These are phyloP conservation scores for Otus scops DNA, from an alignment of 2,797 vertebrate species.

Conservation along the genomic window DNA sequence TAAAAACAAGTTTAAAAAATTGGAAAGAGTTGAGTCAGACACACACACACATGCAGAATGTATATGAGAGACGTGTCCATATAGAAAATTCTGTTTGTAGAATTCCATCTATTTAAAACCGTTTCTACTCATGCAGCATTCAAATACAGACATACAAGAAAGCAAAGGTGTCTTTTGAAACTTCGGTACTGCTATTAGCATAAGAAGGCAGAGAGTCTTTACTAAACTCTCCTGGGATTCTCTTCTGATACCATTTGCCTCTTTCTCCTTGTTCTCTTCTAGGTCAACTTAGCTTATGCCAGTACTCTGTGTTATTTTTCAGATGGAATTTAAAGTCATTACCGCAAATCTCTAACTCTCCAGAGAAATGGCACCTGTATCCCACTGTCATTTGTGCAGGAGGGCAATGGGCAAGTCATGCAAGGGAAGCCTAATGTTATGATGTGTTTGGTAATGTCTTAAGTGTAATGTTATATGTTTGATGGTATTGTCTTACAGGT, in stretches of 20 bases:
- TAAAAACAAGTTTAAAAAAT: neutral
- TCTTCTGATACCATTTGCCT: neutral
- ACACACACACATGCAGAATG: neutral
- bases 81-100: neutral
- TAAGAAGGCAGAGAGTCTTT: neutral
- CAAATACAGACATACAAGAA: neutral
- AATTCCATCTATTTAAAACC: neutral
- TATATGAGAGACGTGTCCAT: neutral
- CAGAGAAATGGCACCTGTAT: neutral
- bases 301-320: neutral
- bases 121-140: neutral
- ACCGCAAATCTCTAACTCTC: neutral
- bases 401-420: neutral
- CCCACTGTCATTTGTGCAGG: rapidly evolving
- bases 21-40: neutral
- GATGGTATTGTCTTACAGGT: rapidly evolving
- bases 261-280: neutral
- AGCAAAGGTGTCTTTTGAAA: neutral
- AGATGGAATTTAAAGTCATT: neutral
- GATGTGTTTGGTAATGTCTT: rapidly evolving
- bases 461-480: rapidly evolving
- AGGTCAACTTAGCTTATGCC: neutral
- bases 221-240: neutral
- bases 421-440: rapidly evolving
- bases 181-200: neutral